Percentiles rank a stretch among this genome's conserved stretches.
These are phyloP conservation scores for Hemistola chrysoprasaria DNA, from an alignment of 2,888 invertebrate genomes.

Conservation along the genomic window DNA sequence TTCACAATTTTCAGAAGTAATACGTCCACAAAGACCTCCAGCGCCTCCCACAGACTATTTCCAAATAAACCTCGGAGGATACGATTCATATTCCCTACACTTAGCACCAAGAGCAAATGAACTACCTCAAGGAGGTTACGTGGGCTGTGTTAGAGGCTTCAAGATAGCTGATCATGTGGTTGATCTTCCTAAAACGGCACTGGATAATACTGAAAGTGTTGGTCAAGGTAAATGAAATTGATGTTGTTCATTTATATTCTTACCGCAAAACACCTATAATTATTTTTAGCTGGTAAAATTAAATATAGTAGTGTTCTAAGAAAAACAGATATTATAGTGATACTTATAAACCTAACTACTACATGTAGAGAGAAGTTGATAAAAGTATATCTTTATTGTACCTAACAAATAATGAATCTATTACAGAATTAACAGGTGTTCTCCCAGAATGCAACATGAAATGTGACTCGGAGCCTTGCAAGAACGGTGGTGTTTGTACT, in stretches of 20 bases:
- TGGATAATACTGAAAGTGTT: conserved; percentile 84
- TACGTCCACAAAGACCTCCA: conserved; percentile 93
- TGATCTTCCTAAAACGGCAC: conserved; percentile 88
- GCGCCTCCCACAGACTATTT: conserved; percentile 95
- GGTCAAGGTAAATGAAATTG: conserved; percentile 86
- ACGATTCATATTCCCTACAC: conserved; percentile 88
- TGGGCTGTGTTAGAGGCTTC: conserved; percentile 93
- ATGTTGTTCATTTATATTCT: too few relatives aligned
- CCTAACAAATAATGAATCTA: background rate
- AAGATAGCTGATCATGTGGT: conserved; percentile 91
- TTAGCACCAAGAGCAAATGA: conserved; percentile 58
- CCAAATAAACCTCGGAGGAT: conserved; percentile 93
- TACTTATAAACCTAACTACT: too few relatives aligned
- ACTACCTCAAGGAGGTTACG: conserved; percentile 86
- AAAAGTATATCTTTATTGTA: too few relatives aligned
- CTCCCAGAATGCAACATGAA: conserved; percentile 93
- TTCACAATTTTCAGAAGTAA: conserved; percentile 86
- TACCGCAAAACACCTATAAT: too few relatives aligned
- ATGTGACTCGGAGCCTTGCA: conserved; percentile 93
- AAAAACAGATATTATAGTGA: too few relatives aligned
- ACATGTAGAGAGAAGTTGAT: too few relatives aligned
- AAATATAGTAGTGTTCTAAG: too few relatives aligned
- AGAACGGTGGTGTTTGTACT: conserved; percentile 92
- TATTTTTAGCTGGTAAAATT: too few relatives aligned
- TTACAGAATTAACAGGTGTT: conserved; percentile 84